Evolutionary conservation across 2,797 vertebrate species (phyloP).

Genomic region (Rhinophrynus dorsalis): DNA sequence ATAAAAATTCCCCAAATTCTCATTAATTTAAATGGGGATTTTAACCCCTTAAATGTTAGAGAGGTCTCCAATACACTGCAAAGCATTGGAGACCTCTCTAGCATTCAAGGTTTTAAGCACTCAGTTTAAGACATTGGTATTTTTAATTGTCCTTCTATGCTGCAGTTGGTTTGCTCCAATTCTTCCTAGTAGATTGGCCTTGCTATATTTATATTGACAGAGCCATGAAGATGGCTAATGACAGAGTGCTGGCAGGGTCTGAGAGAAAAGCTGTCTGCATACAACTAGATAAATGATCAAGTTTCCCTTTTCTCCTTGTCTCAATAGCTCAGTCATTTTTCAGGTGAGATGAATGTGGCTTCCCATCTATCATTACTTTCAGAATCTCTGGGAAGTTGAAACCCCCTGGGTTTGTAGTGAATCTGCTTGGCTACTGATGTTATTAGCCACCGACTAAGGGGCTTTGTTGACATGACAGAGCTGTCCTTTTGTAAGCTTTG

Average conservation of each 20-base stretch:
- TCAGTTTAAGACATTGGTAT: no score
- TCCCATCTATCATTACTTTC: conserved; percentile 57
- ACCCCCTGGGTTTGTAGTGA: conserved; percentile 48
- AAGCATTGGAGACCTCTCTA: no score
- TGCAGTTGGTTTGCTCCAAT: no score
- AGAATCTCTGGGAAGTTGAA: conserved; percentile 48
- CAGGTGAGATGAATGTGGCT: conserved; percentile 60
- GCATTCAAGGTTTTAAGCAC: no score
- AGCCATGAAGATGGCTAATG: neutral
- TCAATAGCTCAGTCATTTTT: conserved; percentile 49
- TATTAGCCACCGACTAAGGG: conserved; percentile 51
- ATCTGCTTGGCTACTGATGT: conserved; percentile 50
- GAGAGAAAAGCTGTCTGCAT: conserved; percentile 25
- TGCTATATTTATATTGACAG: no score
- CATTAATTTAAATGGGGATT: no score
- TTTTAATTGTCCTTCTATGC: no score
- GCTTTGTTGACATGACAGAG: conserved; percentile 53
- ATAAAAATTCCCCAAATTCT: no score
- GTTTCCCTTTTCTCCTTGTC: neutral
- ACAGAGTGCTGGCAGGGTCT: conserved; percentile 15
- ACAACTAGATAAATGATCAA: conserved; percentile 14
- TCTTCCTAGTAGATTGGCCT: no score
- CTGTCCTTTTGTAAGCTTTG: conserved; percentile 55
- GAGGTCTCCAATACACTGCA: no score
- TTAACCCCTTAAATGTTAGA: no score